These are phyloP conservation scores for Cephus runcator DNA, from an alignment of 2,888 invertebrate genomes.

Conservation along the genomic window DNA sequence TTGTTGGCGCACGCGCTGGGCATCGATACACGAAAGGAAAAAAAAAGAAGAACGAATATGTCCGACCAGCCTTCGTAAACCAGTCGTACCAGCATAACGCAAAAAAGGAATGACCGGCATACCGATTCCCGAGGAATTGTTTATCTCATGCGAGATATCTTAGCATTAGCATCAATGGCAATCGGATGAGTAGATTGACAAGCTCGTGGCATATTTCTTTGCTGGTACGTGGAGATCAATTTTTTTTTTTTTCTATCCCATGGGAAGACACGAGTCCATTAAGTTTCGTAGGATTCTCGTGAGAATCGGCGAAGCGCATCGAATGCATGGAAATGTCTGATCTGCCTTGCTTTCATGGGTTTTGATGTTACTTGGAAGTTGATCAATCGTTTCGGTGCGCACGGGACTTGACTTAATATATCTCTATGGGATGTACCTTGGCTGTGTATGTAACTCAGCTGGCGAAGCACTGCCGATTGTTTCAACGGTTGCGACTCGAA, in stretches of 20 bases:
- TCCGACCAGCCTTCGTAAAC: slow-evolving; percentile 28
- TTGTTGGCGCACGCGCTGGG: neutral
- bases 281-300: neutral
- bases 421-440: neutral
- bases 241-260: neutral
- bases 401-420: neutral
- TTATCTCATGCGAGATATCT: neutral
- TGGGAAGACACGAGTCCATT: neutral
- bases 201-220: neutral
- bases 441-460: neutral
- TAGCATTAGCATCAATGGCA: neutral
- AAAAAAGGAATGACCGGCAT: slow-evolving; percentile 18
- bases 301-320: too few relatives aligned
- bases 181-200: neutral
- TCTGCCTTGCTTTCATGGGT: too few relatives aligned
- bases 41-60: slow-evolving; percentile 12
- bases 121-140: neutral
- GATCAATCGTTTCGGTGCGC: neutral
- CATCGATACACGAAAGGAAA: neutral
- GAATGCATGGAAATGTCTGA: too few relatives aligned
- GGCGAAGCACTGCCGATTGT: neutral
- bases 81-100: slow-evolving; percentile 37
- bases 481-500: neutral
- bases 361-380: neutral
- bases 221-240: neutral